Evolutionary conservation across 2,113 vertebrate genomes (phyloP), one percentile per base, ranked within the genome.

Genomic region (Argyrosomus japonicus): DNA sequence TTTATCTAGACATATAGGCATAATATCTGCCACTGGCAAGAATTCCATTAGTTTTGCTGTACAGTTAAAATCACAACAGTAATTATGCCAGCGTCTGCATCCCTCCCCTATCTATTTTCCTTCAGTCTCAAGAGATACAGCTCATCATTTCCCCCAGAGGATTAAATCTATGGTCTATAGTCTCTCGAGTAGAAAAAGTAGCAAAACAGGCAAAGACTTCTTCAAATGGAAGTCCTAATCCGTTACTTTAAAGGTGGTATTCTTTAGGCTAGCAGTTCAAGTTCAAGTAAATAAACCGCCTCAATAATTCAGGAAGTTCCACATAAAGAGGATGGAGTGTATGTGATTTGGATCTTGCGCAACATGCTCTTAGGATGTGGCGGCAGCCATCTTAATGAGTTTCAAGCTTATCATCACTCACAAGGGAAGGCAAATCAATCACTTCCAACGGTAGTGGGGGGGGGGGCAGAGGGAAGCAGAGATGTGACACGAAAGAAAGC

Each of bases 341-440:
- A 19, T 82, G 75, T 77, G 84, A 88, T 92, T 82, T 79, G 85
- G 79, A 91, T 90, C 89, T 91, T 75, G 83, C 25, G 79, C 79
- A 79, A 88, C 81, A 82, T 88, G 84, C 79, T 89, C 69, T 88
- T 75, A 87, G 84, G 75, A 89, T 83, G 89, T 75, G 69, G 77
- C 57, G 43, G 85, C 69, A 36, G 85, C 90, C 83, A 89, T 93
- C 84, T 92, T 91, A 94, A 93, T 93, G 92, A 94, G 86, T 90
- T 94, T 91, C 75, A 71, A 60, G 91, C 90, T 94, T 93, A 93
- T 94, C 94, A 91, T 94, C 87, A 75, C 83, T 91, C 90, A 90
- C 78, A 64, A 68, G 91, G 90, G 91, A 92, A 91, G 85, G 90
- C 89, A 90, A 93, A 95, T 95, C 94, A 94, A 93, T 95, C 95